Percentiles rank a stretch among this genome's conserved stretches.
phyloP scores from a whole-genome alignment of 2,888 invertebrate species.

The Cataglyphis cursor region DNA sequence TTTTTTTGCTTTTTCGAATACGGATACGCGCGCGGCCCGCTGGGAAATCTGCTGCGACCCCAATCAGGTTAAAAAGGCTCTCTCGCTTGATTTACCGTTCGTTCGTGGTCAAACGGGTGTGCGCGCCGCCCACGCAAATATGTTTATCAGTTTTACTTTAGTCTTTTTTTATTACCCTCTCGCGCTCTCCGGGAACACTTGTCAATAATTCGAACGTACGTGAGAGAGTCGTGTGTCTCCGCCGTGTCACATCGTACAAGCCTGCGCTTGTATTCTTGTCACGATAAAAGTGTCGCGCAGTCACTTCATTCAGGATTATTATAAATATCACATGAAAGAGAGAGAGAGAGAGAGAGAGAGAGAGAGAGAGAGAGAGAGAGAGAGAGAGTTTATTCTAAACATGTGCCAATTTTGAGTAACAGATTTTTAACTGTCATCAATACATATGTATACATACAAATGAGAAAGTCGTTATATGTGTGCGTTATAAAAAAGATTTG shows the following conservation, averaged over 20 bases:
- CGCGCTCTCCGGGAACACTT: not conserved
- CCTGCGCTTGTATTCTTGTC: not conserved
- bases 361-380: not conserved
- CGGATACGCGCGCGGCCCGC: not conserved
- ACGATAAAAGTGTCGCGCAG: not conserved
- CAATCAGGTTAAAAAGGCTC: conserved; percentile 32
- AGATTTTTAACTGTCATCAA: not conserved
- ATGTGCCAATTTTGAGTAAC: not conserved
- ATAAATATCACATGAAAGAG: not conserved
- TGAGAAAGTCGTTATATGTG: too few species aligned
- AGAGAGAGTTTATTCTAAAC: not conserved
- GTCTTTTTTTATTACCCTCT: not conserved
- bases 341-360: not conserved
- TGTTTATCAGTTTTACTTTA: not conserved
- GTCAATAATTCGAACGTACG: not conserved
- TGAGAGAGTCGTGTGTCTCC: not conserved
- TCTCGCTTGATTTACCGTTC: conserved; percentile 48
- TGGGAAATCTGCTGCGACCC: conserved; percentile 41
- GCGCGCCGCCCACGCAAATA: not conserved
- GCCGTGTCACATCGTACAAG: not conserved
- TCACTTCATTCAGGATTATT: not conserved
- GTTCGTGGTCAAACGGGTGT: conserved; percentile 6
- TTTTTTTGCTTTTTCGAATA: not conserved
- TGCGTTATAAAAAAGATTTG: too few species aligned
- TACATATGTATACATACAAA: too few species aligned